Base-by-base conservation (phyloP, 1,140 invertebrate species). In the Zaprionus lachaisei region DNA sequence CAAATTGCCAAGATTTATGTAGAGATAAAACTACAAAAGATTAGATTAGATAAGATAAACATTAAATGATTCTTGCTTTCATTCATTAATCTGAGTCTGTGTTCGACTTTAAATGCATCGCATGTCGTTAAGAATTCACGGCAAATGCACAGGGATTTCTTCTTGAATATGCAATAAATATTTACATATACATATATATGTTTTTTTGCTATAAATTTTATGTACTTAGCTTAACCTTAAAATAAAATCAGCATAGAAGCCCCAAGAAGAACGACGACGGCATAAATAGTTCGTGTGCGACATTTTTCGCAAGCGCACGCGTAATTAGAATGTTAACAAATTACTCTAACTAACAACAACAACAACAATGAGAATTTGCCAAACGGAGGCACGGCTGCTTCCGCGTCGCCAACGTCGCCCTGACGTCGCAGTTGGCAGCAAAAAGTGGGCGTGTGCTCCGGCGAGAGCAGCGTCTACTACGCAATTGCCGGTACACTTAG, bases 361-460 rank as follows among this genome's bases (percentile, higher is more conserved):
- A 57, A 55, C 31, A 38, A 22, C 4, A 31, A 37, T 20, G 24
- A 47, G 22, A 49, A 76, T 55, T 55, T 63, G 63, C 63, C 41
- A 80, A 78, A 78, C 51, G 77, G 64, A 79, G 83, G 80, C 77
- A 72, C 77, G 84, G 61, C 83, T 75, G 73, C 63, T 89, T 86
- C 83, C 83, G 83, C 77, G 83, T 86, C 73, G 84, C 80, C 83
- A 77, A 49, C 66, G 65, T 38, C 51, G 62, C 17, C n/a, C 49
- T 60, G 60, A 47, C 55, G 66, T 70, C 54, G 61, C 56, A n/a
- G 54, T 44, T 34, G 44, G 24, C 62, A 66, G 51, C 69, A 11
- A 72, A 72, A 77, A 73, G 75, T 72, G 75, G 75, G 75, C 75
- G 75, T 77, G 75, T 77, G 64, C 24, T 34, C 34, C 22, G 34